Evolutionary conservation across 2,888 invertebrate species (phyloP).

Genomic region (Sarcophaga caerulescens): DNA sequence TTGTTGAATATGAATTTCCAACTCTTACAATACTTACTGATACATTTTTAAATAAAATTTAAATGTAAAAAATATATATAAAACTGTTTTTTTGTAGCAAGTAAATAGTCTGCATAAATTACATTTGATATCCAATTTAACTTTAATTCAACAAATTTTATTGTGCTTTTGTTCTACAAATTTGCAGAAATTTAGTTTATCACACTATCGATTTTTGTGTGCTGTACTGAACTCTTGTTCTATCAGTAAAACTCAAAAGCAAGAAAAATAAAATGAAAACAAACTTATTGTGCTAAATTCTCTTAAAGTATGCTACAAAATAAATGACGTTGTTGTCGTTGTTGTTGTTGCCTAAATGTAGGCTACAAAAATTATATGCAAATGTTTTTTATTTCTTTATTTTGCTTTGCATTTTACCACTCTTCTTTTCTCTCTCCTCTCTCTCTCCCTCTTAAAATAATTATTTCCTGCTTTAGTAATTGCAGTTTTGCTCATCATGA

Average conservation of each 20-base stretch:
- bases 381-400: slow-evolving; percentile 19
- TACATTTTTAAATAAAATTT: no score
- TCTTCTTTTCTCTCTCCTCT: no score
- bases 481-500: no score
- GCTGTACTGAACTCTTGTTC: neutral
- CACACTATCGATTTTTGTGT: slow-evolving; percentile 50
- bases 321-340: neutral
- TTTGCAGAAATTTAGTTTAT: neutral
- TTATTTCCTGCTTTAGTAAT: neutral
- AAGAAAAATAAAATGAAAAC: neutral
- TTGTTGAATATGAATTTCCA: no score
- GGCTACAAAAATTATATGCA: slow-evolving; percentile 50
- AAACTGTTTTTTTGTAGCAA: no score
- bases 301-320: neutral
- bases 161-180: neutral
- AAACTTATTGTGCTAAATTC: neutral
- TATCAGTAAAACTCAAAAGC: neutral
- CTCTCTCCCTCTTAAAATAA: neutral
- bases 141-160: neutral
- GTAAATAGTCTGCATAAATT: no score
- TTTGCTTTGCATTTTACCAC: neutral
- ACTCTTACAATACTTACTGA: no score
- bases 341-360: slow-evolving; percentile 26
- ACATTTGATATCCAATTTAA: no score
- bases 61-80: no score